Evolutionary conservation across 2,113 vertebrate genomes (phyloP).

Genomic region (Heloderma charlesbogerti): DNA sequence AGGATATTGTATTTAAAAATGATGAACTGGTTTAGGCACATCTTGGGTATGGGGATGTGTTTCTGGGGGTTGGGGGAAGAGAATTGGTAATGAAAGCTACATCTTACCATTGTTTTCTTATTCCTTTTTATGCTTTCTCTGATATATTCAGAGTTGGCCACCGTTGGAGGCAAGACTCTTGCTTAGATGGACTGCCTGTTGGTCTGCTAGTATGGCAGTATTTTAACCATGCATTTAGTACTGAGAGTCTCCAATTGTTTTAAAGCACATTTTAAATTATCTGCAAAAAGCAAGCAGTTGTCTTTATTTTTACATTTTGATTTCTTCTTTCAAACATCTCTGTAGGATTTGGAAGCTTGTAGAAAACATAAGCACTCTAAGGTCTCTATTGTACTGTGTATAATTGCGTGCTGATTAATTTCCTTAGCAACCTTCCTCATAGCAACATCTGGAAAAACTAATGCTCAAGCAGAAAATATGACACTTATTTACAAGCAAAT

Average conservation of each 20-base stretch:
- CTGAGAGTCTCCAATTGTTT: not conserved
- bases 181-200: not conserved
- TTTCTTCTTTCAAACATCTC: constrained; percentile 7
- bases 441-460: constrained; percentile 12
- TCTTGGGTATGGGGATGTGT: not conserved
- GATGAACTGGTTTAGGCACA: too few relatives aligned
- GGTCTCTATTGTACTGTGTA: not conserved
- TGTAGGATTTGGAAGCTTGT: constrained; percentile 25
- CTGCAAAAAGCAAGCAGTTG: not conserved
- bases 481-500: constrained; percentile 32
- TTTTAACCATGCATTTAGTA: not conserved
- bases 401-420: not conserved
- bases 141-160: not conserved
- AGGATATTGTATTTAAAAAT: not conserved
- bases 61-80: not conserved
- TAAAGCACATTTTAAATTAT: constrained; percentile 1
- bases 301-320: not conserved
- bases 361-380: not conserved
- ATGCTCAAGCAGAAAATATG: constrained; percentile 24
- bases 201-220: not conserved
- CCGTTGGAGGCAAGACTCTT: not conserved
- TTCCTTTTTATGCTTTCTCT: not conserved
- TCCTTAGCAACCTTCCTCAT: constrained; percentile 17
- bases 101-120: not conserved
- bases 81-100: not conserved